Percentiles rank a stretch among this genome's conserved stretches.
Conservation (phyloP, 2,113 vertebrate genomes). For the Chitala chitala region DNA sequence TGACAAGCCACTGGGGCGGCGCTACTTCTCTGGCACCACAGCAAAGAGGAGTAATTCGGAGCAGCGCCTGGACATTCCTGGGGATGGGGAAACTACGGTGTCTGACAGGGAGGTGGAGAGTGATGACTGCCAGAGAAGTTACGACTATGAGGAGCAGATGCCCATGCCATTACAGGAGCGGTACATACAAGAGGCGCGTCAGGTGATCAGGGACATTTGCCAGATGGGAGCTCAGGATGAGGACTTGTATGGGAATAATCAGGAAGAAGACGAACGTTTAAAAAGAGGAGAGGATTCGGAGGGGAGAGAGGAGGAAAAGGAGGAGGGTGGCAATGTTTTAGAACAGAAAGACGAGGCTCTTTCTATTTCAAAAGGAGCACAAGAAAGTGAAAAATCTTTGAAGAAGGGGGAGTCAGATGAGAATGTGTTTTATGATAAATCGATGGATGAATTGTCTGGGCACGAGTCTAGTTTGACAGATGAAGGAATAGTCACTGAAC, state of each 20-base stretch:
- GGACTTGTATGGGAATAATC: conserved; percentile 37
- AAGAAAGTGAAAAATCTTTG: conserved; percentile 36
- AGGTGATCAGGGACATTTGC: conserved; percentile 92
- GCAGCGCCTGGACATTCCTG: conserved; percentile 65
- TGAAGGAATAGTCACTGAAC: conserved; percentile 93
- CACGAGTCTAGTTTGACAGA: conserved; percentile 88
- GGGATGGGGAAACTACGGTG: conserved; percentile 49
- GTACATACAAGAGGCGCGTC: conserved; percentile 86
- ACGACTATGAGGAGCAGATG: conserved; percentile 63
- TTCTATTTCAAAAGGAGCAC: conserved; percentile 18
- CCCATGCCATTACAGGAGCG: conserved; percentile 75
- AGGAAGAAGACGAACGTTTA: conserved; percentile 60
- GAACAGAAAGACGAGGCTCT: conserved; percentile 6
- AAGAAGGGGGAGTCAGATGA: conserved; percentile 59
- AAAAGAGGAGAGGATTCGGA: conserved; percentile 27
- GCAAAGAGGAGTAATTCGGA: conserved; percentile 84
- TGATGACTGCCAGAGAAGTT: conserved; percentile 50
- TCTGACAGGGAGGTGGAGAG: conserved; percentile 59
- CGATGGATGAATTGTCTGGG: conserved; percentile 80
- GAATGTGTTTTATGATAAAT: conserved; percentile 59
- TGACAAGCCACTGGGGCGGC: conserved; percentile 62
- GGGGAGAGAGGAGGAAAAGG: conserved; percentile 22
- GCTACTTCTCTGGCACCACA: conserved; percentile 46
- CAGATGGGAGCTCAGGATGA: conserved; percentile 78
- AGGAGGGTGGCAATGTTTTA: conserved; percentile 34